Evolutionary conservation across 1,140 invertebrate genomes (phyloP), one percentile per base, ranked within the genome.

Genomic region (Paralvinella palmiformis): DNA sequence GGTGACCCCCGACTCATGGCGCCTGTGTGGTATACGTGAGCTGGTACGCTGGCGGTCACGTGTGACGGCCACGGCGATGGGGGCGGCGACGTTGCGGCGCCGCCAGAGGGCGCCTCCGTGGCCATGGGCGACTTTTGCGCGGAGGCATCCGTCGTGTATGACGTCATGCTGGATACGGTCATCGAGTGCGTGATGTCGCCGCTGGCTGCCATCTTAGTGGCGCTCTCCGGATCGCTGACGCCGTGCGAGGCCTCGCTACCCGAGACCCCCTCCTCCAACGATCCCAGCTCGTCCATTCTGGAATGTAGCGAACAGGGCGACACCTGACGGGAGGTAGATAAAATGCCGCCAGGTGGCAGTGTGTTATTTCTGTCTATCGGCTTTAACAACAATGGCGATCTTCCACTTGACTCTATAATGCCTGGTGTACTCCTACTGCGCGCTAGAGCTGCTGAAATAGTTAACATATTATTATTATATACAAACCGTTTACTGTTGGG

Each of bases 351-450:
- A 89, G 81, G 86, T 87, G 73, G 73, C 33, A 76, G 72, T 7
- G 72, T 77, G 64, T 75, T 71, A 57, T 77, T 70, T 15, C 74
- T 66, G 7, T 68, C 67, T 4, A 80, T 67, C 20, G 73, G 64
- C 91, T 94, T 94, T 53, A 94, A 88, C 81, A 95, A 91, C 59
- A 96, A 81, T 15, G 92, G 88, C 57, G 93, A 85, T 71, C 91
- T 88, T 36, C 92, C 93, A 63, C 86, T 65, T 10, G 92, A 94
- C 81, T 98, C 94, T 55, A 97, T 89, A 59, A 97, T 83, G 15
- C 94, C 94, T 22, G 95, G 94, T 33, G 94, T 95, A 66, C 94
- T 96, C 77, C 91, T 90, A 79, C 93, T 94, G 68, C 94, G 86
- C 70, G 92, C 90, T 88, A 96, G 90, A 63, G 91, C 90, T 80